Percentiles rank a stretch among this genome's conserved stretches.
phyloP scores from a whole-genome alignment of 2,888 invertebrate genomes.

The Ophraella communa region DNA sequence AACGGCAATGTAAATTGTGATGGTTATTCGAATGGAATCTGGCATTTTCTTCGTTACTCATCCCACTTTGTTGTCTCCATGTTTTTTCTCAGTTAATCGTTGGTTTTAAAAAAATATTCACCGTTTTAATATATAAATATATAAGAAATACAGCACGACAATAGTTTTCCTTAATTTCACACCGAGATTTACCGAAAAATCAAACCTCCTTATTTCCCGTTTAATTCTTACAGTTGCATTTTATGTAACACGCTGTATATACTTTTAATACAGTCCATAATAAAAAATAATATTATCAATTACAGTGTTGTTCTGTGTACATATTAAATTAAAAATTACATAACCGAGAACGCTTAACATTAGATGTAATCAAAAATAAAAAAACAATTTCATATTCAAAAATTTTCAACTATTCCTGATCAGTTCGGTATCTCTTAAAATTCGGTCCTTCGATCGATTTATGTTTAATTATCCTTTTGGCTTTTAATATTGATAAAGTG shows the following conservation, averaged over 20 bases:
- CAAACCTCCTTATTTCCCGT: too few relatives aligned
- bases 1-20: too few relatives aligned
- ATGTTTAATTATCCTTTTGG: constrained; percentile 56
- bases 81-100: too few relatives aligned
- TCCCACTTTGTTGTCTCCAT: too few relatives aligned
- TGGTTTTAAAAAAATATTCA: too few relatives aligned
- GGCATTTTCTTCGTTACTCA: too few relatives aligned
- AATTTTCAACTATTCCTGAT: constrained; percentile 20
- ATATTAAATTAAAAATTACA: constrained; percentile 7
- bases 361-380: constrained; percentile 7
- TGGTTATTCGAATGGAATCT: too few relatives aligned
- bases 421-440: constrained; percentile 49
- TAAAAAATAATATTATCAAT: background rate
- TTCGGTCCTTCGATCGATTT: constrained; percentile 50
- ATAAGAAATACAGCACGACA: too few relatives aligned
- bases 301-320: background rate
- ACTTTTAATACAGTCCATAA: background rate
- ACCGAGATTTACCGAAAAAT: too few relatives aligned
- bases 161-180: too few relatives aligned
- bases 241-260: background rate
- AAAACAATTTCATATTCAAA: background rate
- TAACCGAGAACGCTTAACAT: constrained; percentile 8
- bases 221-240: background rate
- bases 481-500: constrained; percentile 56
- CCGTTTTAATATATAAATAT: too few relatives aligned